phyloP scores from a whole-genome alignment of 92 coral and sea anemone species.

The Parazoanthus atlanticus region DNA sequence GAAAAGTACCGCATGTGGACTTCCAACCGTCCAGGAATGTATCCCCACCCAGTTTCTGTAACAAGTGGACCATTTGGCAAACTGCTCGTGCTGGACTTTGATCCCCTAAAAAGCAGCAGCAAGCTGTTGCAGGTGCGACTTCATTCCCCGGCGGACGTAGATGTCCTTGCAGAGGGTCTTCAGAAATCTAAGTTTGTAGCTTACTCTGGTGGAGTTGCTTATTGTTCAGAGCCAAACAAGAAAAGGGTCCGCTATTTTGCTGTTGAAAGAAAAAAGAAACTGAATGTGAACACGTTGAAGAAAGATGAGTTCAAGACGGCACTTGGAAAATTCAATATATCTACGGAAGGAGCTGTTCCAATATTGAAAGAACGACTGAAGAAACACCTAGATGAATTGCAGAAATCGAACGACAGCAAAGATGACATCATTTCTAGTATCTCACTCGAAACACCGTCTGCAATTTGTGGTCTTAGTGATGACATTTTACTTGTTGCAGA shows the following conservation, averaged over 20 bases:
- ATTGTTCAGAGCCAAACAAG: constrained; percentile 42
- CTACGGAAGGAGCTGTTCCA: constrained; percentile 35
- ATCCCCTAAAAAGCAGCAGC: constrained; percentile 8
- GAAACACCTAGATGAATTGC: constrained; percentile 8
- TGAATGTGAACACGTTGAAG: constrained; percentile 18
- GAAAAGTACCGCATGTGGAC: constrained; percentile 51
- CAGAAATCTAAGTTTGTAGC: constrained; percentile 38
- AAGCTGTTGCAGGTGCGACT: constrained; percentile 39
- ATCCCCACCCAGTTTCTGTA: constrained; percentile 34
- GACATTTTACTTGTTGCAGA: constrained; percentile 22
- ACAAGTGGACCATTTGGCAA: constrained; percentile 17
- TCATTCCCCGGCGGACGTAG: constrained; percentile 50
- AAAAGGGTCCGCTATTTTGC: constrained; percentile 32
- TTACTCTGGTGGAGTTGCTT: constrained; percentile 21
- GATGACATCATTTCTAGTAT: constrained; percentile 9
- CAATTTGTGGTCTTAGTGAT: constrained; percentile 18
- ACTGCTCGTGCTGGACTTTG: constrained; percentile 13
- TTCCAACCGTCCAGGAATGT: constrained; percentile 40
- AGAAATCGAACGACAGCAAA: constrained; percentile 1
- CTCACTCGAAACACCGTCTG: constrained; percentile 28
- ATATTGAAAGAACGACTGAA: constrained; percentile 17
- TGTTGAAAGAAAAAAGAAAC: neutral
- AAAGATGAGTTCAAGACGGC: constrained; percentile 28
- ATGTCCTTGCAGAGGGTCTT: constrained; percentile 41
- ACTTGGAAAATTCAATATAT: constrained; percentile 21